Conservation (phyloP, 2,888 invertebrate genomes). For the Acleris holmiana region DNA sequence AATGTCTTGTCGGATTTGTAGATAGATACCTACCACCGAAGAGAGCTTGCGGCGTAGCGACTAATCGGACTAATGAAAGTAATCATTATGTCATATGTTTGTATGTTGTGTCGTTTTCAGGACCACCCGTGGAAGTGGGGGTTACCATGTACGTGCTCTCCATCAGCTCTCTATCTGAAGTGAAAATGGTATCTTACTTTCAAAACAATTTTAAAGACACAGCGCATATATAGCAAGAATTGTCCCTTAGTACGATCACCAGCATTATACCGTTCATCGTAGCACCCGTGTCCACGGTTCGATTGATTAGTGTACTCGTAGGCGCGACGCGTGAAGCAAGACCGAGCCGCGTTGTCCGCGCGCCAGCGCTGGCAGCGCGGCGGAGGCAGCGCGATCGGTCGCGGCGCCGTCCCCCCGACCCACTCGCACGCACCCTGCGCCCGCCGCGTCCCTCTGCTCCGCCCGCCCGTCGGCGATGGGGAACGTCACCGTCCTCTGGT, state of each 20-base stretch:
- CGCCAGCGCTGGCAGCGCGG: conserved; percentile 40
- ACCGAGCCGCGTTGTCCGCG: conserved; percentile 44
- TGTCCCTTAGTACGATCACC: conserved; percentile 78
- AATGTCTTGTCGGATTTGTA: no score
- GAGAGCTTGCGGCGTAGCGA: conserved; percentile 27
- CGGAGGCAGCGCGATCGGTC: conserved; percentile 44
- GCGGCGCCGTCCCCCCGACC: conserved; percentile 36
- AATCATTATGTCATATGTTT: conserved; percentile 41
- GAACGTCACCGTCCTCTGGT: conserved; percentile 71
- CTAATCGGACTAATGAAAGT: conserved; percentile 10
- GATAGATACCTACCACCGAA: neutral
- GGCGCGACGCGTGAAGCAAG: conserved; percentile 42
- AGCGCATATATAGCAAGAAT: conserved; percentile 78
- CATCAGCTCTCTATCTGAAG: conserved; percentile 94
- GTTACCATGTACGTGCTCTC: conserved; percentile 94
- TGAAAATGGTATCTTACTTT: conserved; percentile 87
- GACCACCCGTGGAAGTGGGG: conserved; percentile 92
- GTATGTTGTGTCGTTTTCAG: conserved; percentile 85
- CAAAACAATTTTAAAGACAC: conserved; percentile 75
- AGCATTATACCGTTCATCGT: conserved; percentile 81
- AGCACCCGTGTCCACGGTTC: conserved; percentile 83
- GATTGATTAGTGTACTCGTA: conserved; percentile 64
- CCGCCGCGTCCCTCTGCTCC: conserved; percentile 53
- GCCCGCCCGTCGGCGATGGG: conserved; percentile 63
- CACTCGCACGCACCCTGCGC: conserved; percentile 58